Evolutionary conservation across 2,113 vertebrate genomes (phyloP), one percentile per base, ranked within the genome.

Genomic region (Todiramphus saurophagus): DNA sequence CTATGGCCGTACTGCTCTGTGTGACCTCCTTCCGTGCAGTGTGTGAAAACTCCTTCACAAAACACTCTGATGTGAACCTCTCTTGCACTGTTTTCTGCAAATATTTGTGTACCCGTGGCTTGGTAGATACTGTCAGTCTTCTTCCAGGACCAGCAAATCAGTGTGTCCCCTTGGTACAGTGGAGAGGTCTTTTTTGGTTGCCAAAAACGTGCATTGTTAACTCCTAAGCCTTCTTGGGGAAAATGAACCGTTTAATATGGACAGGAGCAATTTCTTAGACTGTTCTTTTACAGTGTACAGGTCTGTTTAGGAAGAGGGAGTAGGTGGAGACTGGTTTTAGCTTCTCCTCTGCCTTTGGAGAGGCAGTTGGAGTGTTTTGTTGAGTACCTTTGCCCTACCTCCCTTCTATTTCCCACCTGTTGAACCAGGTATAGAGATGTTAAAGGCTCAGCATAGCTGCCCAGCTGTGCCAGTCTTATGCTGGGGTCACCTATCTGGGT

Each of bases 81-180:
- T 46, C 11, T 43, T 41, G 13, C 7, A 5, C 7, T 4, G 3
- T 51, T 59, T 88, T 73, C 35, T 60, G 17, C 35, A 46, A 44
- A 43, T 33, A 43, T 12, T 10, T 27, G 17, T 10, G 4, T 39
- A 41, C 9, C 6, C 0, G 0, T 66, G 58, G 11, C 58, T 50
- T 60, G 12, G 20, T 67, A 16, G 37, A 14, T 78, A 13, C 0
- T 41, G 5, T 72, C 43, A 28, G 39, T n/a, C 6, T 60, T 72
- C 17, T 10, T 60, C 69, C 1, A 27, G n/a, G 37, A 67, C 7
- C 25, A 30, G 62, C 16, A 55, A 63, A 23, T 51, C 33, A 37
- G 72, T 85, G 30, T 46, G 2, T 24, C 3, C 19, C 35, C 9
- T 37, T 62, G 51, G 18, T 43, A 68, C 21, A 78, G 46, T 3